Percentiles rank a stretch among this genome's conserved stretches.
phyloP scores from a whole-genome alignment of 2,888 invertebrate genomes.

The Parnassius orleans region DNA sequence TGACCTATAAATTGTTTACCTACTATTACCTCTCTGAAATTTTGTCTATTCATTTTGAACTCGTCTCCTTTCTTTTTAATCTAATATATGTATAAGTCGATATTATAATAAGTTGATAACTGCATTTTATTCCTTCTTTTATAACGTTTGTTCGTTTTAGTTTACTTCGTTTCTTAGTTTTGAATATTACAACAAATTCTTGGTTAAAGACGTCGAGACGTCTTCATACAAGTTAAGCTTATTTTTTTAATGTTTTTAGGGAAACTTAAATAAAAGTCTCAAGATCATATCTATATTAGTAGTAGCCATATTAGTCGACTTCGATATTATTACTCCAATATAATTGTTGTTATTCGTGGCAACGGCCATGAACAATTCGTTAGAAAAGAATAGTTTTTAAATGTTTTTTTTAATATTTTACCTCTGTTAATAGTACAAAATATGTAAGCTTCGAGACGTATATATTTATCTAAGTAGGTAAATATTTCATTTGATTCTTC shows the following conservation, averaged over 20 bases:
- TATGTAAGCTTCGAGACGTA: constrained; percentile 46
- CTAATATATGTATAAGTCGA: no score
- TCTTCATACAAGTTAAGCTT: no score
- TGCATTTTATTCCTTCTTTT: no score
- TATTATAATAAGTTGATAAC: no score
- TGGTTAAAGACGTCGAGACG: no score
- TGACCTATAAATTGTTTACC: no score
- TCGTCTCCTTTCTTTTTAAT: no score
- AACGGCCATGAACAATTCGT: constrained; percentile 30
- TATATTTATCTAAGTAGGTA: constrained; percentile 17
- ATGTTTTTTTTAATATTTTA: constrained; percentile 57
- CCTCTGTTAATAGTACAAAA: constrained; percentile 65
- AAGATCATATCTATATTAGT: constrained; percentile 22
- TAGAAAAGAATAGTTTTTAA: constrained; percentile 49
- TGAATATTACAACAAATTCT: no score
- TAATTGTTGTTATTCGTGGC: constrained; percentile 45
- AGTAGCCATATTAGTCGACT: constrained; percentile 51
- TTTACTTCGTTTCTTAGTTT: no score
- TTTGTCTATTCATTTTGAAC: no score
- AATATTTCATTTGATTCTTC: constrained; percentile 21
- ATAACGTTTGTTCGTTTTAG: no score
- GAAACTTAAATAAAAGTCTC: constrained; percentile 22
- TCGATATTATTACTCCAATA: constrained; percentile 52
- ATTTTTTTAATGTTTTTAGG: constrained; percentile 1
- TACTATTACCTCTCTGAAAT: no score